Conservation (phyloP, 2,797 vertebrate genomes). For the Acanthurus leucopareius region DNA sequence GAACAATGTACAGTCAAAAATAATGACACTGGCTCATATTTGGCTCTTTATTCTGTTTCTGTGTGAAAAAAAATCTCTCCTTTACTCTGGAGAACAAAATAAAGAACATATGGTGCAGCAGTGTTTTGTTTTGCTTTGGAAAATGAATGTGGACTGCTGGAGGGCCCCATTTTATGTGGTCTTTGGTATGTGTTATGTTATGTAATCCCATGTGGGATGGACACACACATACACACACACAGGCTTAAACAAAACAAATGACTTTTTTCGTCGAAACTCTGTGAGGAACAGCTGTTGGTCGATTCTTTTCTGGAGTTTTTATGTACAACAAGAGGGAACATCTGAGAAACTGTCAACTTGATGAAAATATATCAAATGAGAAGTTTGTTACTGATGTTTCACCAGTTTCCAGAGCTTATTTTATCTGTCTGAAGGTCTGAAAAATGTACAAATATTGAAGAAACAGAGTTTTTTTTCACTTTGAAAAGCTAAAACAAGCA, state of each 20-base stretch:
- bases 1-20: too few relatives aligned
- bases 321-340: neutral
- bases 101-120: neutral
- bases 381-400: neutral
- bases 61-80: too few relatives aligned
- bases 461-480: neutral
- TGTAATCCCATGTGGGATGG: neutral
- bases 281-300: neutral
- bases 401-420: neutral
- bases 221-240: too few relatives aligned
- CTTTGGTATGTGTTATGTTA: neutral
- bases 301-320: neutral
- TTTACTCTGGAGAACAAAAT: neutral
- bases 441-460: neutral
- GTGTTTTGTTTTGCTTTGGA: neutral
- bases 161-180: neutral
- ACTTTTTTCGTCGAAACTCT: neutral
- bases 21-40: too few relatives aligned
- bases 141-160: neutral
- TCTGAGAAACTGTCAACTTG: neutral
- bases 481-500: neutral
- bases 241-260: neutral
- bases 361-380: neutral
- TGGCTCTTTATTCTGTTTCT: too few relatives aligned
- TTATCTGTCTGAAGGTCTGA: neutral